These are phyloP conservation scores for Hesperia comma DNA, from an alignment of 2,888 invertebrate genomes.

Conservation along the genomic window DNA sequence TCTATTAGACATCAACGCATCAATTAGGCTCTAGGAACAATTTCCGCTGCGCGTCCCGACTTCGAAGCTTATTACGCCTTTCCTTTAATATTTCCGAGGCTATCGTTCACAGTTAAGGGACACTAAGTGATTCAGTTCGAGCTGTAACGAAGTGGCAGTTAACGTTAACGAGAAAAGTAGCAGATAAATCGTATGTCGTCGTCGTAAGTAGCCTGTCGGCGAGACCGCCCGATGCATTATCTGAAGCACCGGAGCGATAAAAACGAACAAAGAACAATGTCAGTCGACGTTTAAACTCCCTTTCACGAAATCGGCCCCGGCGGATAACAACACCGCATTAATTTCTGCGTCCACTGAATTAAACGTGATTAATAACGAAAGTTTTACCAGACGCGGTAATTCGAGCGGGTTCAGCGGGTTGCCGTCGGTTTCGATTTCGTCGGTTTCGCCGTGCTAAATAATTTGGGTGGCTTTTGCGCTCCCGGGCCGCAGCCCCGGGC, in stretches of 20 bases:
- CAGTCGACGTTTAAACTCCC: slow-evolving; percentile 73
- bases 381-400: slow-evolving; percentile 3
- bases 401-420: neutral
- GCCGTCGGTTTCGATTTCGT: neutral
- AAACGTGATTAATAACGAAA: slow-evolving; percentile 22
- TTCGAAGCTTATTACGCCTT: slow-evolving; percentile 42
- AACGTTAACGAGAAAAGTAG: slow-evolving; percentile 76
- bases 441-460: slow-evolving; percentile 4
- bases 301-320: slow-evolving; percentile 72
- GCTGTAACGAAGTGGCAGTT: slow-evolving; percentile 62
- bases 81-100: slow-evolving; percentile 44
- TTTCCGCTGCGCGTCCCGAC: slow-evolving; percentile 36
- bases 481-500: neutral
- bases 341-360: slow-evolving; percentile 47
- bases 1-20: slow-evolving; percentile 45
- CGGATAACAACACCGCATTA: slow-evolving; percentile 75
- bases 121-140: slow-evolving; percentile 64
- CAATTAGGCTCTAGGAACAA: slow-evolving; percentile 36
- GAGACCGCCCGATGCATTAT: slow-evolving; percentile 65
- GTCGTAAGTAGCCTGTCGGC: slow-evolving; percentile 49
- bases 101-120: slow-evolving; percentile 62
- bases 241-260: slow-evolving; percentile 80
- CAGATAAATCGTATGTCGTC: slow-evolving; percentile 66
- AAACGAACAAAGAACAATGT: slow-evolving; percentile 82
- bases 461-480: neutral